phyloP scores from a whole-genome alignment of 2,888 invertebrate genomes.

The Synergus laeviventris region DNA sequence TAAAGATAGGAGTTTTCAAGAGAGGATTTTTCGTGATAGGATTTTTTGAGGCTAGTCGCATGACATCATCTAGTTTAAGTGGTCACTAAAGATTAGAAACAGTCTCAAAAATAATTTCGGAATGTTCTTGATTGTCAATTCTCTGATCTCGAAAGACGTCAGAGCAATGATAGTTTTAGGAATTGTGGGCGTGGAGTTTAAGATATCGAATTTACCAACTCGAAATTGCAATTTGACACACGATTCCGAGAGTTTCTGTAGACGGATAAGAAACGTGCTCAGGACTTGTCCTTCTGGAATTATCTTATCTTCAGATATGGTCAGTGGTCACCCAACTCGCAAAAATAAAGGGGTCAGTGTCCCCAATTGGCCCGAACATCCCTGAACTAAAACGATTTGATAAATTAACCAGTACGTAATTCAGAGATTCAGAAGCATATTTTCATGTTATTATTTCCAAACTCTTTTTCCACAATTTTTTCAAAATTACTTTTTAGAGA shows the following conservation, averaged over 20 bases:
- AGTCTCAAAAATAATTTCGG: not conserved
- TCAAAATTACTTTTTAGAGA: too few species aligned
- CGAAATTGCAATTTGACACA: conserved; percentile 18
- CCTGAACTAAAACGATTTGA: not conserved
- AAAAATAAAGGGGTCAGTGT: not conserved
- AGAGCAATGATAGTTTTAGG: not conserved
- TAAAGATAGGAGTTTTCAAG: not conserved
- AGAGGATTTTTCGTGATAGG: too few species aligned
- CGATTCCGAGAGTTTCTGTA: not conserved
- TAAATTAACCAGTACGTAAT: not conserved
- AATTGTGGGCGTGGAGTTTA: not conserved
- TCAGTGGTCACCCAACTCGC: not conserved
- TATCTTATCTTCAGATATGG: not conserved
- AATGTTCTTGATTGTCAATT: not conserved
- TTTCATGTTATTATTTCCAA: not conserved
- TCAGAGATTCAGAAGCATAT: not conserved
- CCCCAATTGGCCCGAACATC: not conserved
- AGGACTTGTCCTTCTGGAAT: conserved; percentile 20
- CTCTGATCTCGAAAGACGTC: not conserved
- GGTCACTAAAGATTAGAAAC: too few species aligned
- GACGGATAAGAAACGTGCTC: not conserved
- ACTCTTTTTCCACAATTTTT: too few species aligned
- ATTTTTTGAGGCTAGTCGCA: too few species aligned
- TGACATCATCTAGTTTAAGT: too few species aligned
- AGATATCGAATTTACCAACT: conserved; percentile 8